Evolutionary conservation across 30 jellyfish, hydroid and myxozoan species (phyloP).

Genomic region (Turritopsis rubra): DNA sequence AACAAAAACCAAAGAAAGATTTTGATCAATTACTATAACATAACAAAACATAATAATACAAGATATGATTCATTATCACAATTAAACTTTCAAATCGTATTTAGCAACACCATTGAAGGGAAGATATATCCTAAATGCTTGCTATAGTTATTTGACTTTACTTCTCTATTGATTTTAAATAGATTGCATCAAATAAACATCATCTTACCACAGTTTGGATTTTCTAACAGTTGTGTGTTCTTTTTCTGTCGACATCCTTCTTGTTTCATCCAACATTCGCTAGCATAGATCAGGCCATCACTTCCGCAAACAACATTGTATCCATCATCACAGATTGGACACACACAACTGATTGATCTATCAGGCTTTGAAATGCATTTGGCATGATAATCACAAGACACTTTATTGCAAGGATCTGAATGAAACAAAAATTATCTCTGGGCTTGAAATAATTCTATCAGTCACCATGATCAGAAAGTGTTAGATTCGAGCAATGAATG

Average conservation of each 20-base stretch:
- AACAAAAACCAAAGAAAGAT: neutral
- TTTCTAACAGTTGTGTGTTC: neutral
- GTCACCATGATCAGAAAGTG: too few relatives aligned
- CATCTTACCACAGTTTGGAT: neutral
- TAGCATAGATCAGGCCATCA: constrained; percentile 14
- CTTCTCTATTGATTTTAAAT: neutral
- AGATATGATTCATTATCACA: neutral
- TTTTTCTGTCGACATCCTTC: constrained; percentile 5
- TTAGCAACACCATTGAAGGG: neutral
- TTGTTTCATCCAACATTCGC: constrained; percentile 16
- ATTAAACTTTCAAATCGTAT: neutral
- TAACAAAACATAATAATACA: neutral
- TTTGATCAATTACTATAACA: neutral
- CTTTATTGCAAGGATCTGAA: constrained; percentile 52
- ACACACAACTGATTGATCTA: constrained; percentile 6
- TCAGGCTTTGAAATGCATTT: constrained; percentile 18
- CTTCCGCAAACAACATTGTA: constrained; percentile 1
- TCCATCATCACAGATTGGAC: constrained; percentile 4
- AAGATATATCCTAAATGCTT: neutral
- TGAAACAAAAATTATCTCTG: constrained; percentile 15
- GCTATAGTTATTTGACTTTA: neutral
- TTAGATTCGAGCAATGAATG: too few relatives aligned
- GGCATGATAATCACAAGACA: neutral
- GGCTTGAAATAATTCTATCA: too few relatives aligned
- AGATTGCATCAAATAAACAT: neutral